These are phyloP conservation scores for Natrix natrix DNA, from an alignment of 2,797 vertebrate genomes.

Conservation along the genomic window DNA sequence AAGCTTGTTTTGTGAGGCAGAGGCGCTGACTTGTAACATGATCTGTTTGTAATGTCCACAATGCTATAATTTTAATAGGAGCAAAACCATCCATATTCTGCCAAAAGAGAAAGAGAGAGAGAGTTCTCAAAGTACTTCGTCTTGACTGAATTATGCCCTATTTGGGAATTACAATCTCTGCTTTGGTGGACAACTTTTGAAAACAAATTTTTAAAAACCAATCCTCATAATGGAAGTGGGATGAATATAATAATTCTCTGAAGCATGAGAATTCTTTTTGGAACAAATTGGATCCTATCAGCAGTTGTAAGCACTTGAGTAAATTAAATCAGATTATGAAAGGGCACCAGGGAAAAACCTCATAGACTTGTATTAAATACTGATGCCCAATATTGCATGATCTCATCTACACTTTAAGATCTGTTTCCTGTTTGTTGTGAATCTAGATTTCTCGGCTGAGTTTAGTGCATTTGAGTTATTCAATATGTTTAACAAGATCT, in stretches of 20 bases:
- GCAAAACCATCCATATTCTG: not conserved
- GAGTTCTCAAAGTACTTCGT: not conserved
- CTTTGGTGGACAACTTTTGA: not conserved
- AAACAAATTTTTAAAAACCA: not conserved
- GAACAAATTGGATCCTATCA: conserved; percentile 6
- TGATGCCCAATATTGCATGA: conserved; percentile 40
- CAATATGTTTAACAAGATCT: conserved; percentile 80
- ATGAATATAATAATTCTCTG: not conserved
- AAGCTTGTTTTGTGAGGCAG: not conserved
- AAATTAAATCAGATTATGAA: conserved; percentile 13
- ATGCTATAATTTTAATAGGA: not conserved
- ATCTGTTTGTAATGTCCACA: not conserved
- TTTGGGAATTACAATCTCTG: not conserved
- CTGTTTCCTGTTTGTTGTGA: conserved; percentile 75
- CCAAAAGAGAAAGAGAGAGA: not conserved
- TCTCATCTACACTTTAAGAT: conserved; percentile 67
- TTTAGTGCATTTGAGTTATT: conserved; percentile 79
- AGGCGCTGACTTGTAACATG: not conserved
- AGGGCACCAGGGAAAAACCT: not conserved
- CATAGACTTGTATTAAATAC: conserved; percentile 22
- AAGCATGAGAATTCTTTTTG: not conserved
- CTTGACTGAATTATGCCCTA: not conserved
- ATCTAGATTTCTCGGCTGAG: conserved; percentile 75
- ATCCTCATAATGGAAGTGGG: not conserved
- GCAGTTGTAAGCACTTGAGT: conserved; percentile 5